Evolutionary conservation across 2,113 vertebrate genomes (phyloP).

Genomic region (Rutilus rutilus): DNA sequence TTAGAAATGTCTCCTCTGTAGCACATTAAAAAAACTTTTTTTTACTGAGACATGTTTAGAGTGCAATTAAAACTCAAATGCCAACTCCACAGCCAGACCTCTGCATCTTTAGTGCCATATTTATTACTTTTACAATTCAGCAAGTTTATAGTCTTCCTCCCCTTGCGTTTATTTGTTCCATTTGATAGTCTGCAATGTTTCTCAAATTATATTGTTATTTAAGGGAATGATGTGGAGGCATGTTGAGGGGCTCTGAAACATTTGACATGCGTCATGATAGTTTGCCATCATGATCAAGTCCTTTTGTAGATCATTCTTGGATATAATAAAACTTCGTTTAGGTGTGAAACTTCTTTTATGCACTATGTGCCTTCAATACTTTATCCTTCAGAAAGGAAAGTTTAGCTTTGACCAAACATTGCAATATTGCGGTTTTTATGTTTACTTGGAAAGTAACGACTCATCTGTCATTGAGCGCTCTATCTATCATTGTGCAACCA

Average conservation of each 20-base stretch:
- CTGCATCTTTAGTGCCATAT: neutral
- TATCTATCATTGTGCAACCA: constrained; percentile 14
- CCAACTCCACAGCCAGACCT: neutral
- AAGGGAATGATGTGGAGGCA: constrained; percentile 29
- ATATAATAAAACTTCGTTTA: neutral
- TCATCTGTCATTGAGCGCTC: neutral
- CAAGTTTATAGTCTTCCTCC: constrained; percentile 4
- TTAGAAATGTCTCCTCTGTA: neutral
- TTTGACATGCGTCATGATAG: neutral
- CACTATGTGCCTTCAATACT: neutral
- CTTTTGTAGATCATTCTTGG: neutral
- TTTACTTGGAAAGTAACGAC: constrained; percentile 11
- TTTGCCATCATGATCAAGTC: neutral
- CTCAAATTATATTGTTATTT: neutral
- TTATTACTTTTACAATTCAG: constrained; percentile 25
- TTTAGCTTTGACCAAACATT: constrained; percentile 51
- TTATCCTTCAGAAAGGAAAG: neutral
- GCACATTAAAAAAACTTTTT: neutral
- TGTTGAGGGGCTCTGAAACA: neutral
- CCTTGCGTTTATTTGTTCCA: neutral
- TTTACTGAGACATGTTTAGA: constrained; percentile 30
- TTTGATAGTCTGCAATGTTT: neutral
- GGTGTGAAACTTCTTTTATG: neutral
- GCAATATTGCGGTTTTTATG: constrained; percentile 21
- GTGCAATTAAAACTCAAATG: constrained; percentile 29